Evolutionary conservation across 2,113 vertebrate species (phyloP), one percentile per base, ranked within the genome.

Genomic region (Holacanthus passer): DNA sequence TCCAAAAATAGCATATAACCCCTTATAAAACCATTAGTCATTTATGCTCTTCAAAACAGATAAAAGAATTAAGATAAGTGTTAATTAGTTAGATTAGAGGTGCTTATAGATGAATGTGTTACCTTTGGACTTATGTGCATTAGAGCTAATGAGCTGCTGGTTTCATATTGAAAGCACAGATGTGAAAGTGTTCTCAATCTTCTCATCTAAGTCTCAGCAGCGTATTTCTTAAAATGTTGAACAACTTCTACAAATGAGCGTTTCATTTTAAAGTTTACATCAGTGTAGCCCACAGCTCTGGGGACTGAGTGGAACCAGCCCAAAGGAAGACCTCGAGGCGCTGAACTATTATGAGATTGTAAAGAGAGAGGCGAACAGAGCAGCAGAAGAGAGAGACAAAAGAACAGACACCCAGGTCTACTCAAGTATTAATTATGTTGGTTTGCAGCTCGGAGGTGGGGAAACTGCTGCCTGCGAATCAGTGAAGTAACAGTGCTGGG

Each of bases 361-460:
- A 55, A 80, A 82, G 55, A 70, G 43, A 63, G 73, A 43, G 22
- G 4, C 0, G 4, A 85, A 62, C 78, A 76, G 8, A 67, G 32
- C 31, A 55, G 70, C 43, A 56, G 43, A 70, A 71, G 58, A 76
- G 74, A 78, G 65, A 60, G 69, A 79, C 69, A 81, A 76, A 76
- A 74, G 29, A 73, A 52, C 45, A 78, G 58, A 60, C 45, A 41
- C 76, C 29, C 70, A 65, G 82, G 71, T 85, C 84, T 77, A 27
- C 73, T 91, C 5, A 77, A 89, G 73, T 81, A 77, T 85, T 89
- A 83, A 88, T 90, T 79, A 79, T 84, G 73, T 81, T 77, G 73
- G 41, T 80, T 91, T 86, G 65, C 47, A 77, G 79, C 68, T 59
- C 7, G 45, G 48, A 88, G 74, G 58, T 79, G 82, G 73, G 72